phyloP scores from a whole-genome alignment of 2,888 invertebrate genomes.

The Gymnosoma rotundatum region DNA sequence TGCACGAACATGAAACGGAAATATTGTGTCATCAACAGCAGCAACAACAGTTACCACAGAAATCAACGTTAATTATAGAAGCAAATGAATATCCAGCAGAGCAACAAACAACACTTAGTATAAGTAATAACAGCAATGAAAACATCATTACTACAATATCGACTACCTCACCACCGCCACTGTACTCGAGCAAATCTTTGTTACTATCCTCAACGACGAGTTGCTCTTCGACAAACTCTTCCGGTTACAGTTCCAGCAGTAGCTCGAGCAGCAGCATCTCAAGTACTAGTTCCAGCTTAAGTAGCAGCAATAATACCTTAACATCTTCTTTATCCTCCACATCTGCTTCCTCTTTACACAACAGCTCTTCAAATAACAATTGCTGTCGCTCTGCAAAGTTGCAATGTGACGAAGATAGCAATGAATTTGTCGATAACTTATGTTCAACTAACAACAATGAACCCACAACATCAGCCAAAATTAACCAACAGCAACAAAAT shows the following conservation, averaged over 20 bases:
- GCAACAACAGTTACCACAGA: conserved; percentile 53
- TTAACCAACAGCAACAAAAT: conserved; percentile 46
- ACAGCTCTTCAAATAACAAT: conserved; percentile 41
- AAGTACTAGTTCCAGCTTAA: conserved; percentile 50
- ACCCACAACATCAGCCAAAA: conserved; percentile 28
- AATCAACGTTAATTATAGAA: conserved; percentile 31
- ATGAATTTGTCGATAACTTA: conserved; percentile 54
- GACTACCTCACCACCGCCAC: conserved; percentile 64
- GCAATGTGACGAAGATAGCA: conserved; percentile 64
- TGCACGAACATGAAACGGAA: conserved; percentile 78
- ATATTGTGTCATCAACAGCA: conserved; percentile 67
- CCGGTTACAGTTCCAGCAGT: conserved; percentile 72
- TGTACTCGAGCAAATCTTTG: conserved; percentile 65
- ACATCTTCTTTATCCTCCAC: conserved; percentile 37
- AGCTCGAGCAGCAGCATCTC: conserved; percentile 64
- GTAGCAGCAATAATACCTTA: conserved; percentile 51
- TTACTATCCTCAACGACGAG: conserved; percentile 66
- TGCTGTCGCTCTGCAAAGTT: conserved; percentile 48
- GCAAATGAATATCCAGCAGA: conserved; percentile 37
- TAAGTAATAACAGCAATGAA: conserved; percentile 33
- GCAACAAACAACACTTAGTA: conserved; percentile 36
- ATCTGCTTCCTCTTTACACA: conserved; percentile 27
- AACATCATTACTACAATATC: conserved; percentile 34
- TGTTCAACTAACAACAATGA: conserved; percentile 18
- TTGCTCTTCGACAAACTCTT: conserved; percentile 71